Evolutionary conservation across 2,888 invertebrate genomes (phyloP).

Genomic region (Tuta absoluta): DNA sequence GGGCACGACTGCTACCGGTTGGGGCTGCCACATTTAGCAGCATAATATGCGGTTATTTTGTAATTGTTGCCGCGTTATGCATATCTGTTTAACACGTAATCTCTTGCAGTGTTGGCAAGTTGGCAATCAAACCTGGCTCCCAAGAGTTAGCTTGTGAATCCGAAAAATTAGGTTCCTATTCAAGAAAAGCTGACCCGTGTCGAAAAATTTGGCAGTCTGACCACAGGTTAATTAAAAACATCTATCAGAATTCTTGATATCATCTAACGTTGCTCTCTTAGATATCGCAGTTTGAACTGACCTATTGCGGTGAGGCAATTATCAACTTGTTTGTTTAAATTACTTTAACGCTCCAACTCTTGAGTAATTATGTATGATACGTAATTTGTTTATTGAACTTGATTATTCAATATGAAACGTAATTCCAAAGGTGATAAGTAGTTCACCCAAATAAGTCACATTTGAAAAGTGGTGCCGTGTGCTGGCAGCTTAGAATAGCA

Average conservation of each 20-base stretch:
- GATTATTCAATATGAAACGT: too few relatives aligned
- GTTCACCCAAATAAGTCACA: background rate
- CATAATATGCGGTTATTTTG: conserved; percentile 6
- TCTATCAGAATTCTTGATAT: too few relatives aligned
- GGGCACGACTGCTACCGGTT: conserved; percentile 34
- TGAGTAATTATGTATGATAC: background rate
- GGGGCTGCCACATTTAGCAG: background rate
- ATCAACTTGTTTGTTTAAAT: background rate
- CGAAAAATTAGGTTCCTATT: too few relatives aligned
- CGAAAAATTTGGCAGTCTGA: too few relatives aligned
- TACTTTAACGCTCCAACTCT: background rate
- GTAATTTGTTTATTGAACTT: too few relatives aligned
- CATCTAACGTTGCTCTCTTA: too few relatives aligned
- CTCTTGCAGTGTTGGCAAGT: too few relatives aligned
- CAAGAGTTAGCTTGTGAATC: too few relatives aligned
- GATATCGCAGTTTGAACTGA: background rate
- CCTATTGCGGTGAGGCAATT: background rate
- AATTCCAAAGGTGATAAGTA: background rate
- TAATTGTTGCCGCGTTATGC: background rate
- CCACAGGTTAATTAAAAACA: too few relatives aligned
- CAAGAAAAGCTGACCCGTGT: too few relatives aligned
- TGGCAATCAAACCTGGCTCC: too few relatives aligned
- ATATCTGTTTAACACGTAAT: background rate
- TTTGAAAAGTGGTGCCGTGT: conserved; percentile 10
- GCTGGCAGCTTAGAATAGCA: too few relatives aligned